Conservation (phyloP, 1,140 invertebrate species). For the Magallana gigas region DNA sequence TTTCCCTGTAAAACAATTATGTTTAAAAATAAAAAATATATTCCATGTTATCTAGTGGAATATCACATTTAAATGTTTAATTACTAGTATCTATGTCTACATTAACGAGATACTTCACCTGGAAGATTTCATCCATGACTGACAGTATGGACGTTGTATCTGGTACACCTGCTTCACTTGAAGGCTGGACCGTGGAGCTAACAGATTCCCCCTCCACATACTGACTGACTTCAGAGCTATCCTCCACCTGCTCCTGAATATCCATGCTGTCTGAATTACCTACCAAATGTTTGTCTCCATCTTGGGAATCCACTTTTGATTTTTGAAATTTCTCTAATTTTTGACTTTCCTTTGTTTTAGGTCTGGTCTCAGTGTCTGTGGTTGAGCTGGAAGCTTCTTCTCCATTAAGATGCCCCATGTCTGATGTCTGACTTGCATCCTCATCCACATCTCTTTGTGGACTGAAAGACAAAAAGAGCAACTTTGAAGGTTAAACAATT, state of each 20-base stretch:
- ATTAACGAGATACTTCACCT: neutral
- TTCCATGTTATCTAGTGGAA: too few species aligned
- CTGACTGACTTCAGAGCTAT: neutral
- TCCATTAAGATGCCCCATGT: neutral
- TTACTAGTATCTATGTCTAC: too few species aligned
- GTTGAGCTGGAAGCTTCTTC: conserved; percentile 4
- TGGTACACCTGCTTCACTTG: neutral
- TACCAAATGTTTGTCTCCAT: neutral
- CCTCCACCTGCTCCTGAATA: neutral
- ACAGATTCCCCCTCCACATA: neutral
- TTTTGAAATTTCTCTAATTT: neutral
- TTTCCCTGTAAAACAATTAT: neutral
- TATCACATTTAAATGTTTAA: too few species aligned
- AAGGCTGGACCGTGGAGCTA: neutral
- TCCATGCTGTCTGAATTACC: conserved; percentile 14
- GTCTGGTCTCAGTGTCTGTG: neutral
- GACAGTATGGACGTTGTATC: neutral
- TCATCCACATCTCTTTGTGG: conserved; percentile 20
- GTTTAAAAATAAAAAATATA: too few species aligned
- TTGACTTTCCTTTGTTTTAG: neutral
- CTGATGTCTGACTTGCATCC: neutral
- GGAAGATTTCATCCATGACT: conserved; percentile 22
- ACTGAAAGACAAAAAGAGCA: neutral
- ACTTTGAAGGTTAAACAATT: too few species aligned
- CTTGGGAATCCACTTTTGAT: neutral